These are phyloP conservation scores for Ceratina australensis DNA, from an alignment of 1,140 invertebrate species.

Conservation along the genomic window DNA sequence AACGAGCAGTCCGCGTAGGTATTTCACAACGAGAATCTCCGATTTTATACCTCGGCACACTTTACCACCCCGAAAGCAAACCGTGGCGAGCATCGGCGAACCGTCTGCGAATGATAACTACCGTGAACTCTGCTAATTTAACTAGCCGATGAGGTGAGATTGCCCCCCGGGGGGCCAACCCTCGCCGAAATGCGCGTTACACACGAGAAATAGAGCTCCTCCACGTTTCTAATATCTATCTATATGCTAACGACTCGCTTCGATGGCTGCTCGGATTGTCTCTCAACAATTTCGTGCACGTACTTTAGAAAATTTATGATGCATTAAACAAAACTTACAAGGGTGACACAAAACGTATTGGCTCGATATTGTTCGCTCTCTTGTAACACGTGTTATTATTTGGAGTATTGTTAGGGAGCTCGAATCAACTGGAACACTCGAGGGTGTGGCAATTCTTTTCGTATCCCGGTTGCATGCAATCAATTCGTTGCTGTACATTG, in stretches of 20 bases:
- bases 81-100: constrained; percentile 8
- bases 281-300: neutral
- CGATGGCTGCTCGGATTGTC: neutral
- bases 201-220: neutral
- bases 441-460: too few relatives aligned
- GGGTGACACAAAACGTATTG: too few relatives aligned
- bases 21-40: neutral
- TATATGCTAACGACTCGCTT: constrained; percentile 23
- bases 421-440: too few relatives aligned
- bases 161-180: constrained; percentile 56
- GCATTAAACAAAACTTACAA: neutral
- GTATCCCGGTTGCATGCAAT: neutral
- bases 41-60: neutral
- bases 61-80: constrained; percentile 6
- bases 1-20: neutral
- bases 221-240: constrained; percentile 35
- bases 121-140: constrained; percentile 51
- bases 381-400: too few relatives aligned
- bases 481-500: neutral
- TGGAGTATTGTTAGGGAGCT: too few relatives aligned
- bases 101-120: constrained; percentile 46
- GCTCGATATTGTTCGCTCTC: too few relatives aligned
- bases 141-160: constrained; percentile 61
- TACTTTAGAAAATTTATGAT: too few relatives aligned
- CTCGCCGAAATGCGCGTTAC: constrained; percentile 1